Evolutionary conservation across 2,888 invertebrate genomes (phyloP).

Genomic region (Philhelius pedissequus): DNA sequence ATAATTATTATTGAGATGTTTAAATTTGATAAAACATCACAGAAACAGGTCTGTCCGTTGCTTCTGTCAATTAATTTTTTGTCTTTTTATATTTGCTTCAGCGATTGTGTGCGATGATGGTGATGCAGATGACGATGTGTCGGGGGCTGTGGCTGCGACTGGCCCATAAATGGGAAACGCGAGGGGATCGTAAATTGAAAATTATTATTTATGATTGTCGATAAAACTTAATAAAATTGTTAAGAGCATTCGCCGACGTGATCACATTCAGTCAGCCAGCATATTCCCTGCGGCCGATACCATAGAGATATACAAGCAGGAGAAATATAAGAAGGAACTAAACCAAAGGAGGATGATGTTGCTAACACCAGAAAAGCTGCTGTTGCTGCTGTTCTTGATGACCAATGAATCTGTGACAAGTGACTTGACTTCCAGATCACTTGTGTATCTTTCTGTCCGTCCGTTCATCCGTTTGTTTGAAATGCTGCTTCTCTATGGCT

Average conservation of each 20-base stretch:
- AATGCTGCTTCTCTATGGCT: constrained; percentile 38
- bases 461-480: neutral
- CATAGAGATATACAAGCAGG: neutral
- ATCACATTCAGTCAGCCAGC: constrained; percentile 9
- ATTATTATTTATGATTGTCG: constrained; percentile 67
- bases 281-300: neutral
- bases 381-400: constrained; percentile 54
- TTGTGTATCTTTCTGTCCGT: constrained; percentile 27
- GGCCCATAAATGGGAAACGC: neutral
- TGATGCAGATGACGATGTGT: neutral
- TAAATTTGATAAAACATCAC: constrained; percentile 70
- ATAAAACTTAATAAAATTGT: constrained; percentile 68
- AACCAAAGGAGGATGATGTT: constrained; percentile 10
- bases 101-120: constrained; percentile 30
- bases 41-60: constrained; percentile 70
- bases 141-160: neutral
- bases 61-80: constrained; percentile 72
- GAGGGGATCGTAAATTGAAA: constrained; percentile 55
- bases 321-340: neutral
- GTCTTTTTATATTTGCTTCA: constrained; percentile 59
- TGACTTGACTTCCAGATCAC: constrained; percentile 78
- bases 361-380: constrained; percentile 48
- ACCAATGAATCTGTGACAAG: constrained; percentile 73
- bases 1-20: constrained; percentile 69
- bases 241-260: constrained; percentile 53